Evolutionary conservation across 1,140 invertebrate genomes (phyloP).

Genomic region (Aphelinus atriplicis): DNA sequence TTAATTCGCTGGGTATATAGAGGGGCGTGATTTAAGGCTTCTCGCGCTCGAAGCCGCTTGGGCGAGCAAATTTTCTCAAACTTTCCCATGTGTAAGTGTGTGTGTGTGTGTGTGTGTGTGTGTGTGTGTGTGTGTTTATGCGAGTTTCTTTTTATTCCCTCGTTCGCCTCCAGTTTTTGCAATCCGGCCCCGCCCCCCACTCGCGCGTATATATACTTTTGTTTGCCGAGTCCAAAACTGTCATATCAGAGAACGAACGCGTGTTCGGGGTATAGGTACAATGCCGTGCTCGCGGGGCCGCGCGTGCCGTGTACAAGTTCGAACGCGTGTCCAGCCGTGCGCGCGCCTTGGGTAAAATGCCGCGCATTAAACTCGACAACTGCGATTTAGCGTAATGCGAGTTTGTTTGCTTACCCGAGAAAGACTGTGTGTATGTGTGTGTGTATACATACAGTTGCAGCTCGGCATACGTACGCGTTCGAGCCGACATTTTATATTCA

Average conservation of each 20-base stretch:
- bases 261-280: neutral
- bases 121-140: too few species aligned
- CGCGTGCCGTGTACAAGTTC: too few species aligned
- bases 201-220: neutral
- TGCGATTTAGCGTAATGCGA: neutral
- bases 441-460: too few species aligned
- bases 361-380: neutral
- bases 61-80: slow-evolving; percentile 22
- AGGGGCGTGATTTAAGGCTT: slow-evolving; percentile 16
- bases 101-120: too few species aligned
- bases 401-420: neutral
- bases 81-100: neutral
- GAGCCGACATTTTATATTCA: too few species aligned
- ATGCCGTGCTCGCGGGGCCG: too few species aligned
- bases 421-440: too few species aligned
- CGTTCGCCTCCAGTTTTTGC: too few species aligned
- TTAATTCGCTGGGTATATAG: slow-evolving; percentile 19
- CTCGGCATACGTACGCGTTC: too few species aligned
- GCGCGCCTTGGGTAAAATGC: too few species aligned
- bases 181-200: neutral
- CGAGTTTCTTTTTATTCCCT: too few species aligned
- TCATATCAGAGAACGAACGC: slow-evolving; percentile 2
- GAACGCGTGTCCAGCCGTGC: too few species aligned
- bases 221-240: neutral
- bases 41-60: neutral